Base-by-base conservation (phyloP, 30 jellyfish, hydroid and myxozoan species). In the Clytia hemisphaerica region DNA sequence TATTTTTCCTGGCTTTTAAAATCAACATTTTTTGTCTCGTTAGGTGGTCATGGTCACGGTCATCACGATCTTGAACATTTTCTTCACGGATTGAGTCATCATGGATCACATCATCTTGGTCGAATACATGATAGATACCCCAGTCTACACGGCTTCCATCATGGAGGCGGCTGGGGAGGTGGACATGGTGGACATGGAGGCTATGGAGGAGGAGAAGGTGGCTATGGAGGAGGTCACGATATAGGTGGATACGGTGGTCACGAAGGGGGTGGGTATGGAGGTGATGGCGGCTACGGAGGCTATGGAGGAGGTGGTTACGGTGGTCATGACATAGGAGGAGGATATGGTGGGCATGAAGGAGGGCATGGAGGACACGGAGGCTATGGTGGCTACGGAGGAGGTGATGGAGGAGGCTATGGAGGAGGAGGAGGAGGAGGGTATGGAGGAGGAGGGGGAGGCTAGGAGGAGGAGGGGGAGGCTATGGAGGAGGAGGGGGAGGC, bases 351-450 rank as follows among this genome's bases (percentile, higher is more conserved):
- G 14, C 82, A 77, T 35, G 68, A 45, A 32, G 80, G 51, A 15
- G 82, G 72, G 7, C 24, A 14, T 14, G 61, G n/a, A n/a, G n/a
- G n/a, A n/a, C n/a, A n/a, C n/a, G n/a, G n/a, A n/a, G n/a, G n/a
- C n/a, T n/a, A n/a, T 49, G 83, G 83, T n/a, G 44, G 40, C 19
- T 53, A 47, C 57, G 89, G 75, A 25, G 91, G 84, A 14, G 94
- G 89, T 1, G 73, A 73, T 62, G 77, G 73, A 48, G 45, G 60
- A 33, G 76, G 80, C 1, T 59, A 51, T 55, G 59, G 51, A 9
- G 81, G 80, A 7, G 81, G 77, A 37, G 45, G 32, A n/a, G 79
- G n/a, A n/a, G n/a, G n/a, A n/a, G n/a, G n/a, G n/a, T n/a, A n/a
- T n/a, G n/a, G n/a, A n/a, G n/a, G n/a, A n/a, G n/a, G n/a, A n/a